Evolutionary conservation across 2,113 vertebrate species (phyloP).

Genomic region (Xiphorhynchus elegans): DNA sequence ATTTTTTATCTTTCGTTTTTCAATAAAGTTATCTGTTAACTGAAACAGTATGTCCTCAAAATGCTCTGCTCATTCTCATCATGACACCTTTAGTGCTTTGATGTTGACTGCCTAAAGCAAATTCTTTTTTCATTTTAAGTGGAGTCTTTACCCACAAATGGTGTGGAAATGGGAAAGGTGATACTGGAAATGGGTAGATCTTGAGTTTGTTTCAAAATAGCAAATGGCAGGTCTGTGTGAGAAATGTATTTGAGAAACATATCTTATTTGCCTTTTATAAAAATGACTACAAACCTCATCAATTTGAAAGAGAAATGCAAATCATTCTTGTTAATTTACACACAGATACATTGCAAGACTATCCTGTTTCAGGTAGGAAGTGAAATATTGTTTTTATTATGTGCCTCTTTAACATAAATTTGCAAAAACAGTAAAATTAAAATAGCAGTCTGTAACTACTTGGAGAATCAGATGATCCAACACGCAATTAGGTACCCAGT

Average conservation of each 20-base stretch:
- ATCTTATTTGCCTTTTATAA: neutral
- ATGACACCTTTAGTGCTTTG: neutral
- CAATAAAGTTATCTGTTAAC: neutral
- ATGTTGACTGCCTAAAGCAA: neutral
- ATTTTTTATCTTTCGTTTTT: neutral
- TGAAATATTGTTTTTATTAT: neutral
- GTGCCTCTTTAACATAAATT: neutral
- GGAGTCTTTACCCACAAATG: neutral
- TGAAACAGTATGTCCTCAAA: neutral
- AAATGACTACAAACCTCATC: neutral
- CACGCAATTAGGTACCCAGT: accelerated
- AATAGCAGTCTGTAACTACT: neutral
- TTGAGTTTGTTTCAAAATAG: neutral
- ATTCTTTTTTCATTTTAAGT: neutral
- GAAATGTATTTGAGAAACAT: accelerated
- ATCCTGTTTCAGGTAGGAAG: neutral
- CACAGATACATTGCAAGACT: neutral
- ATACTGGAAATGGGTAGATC: neutral
- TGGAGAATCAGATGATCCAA: neutral
- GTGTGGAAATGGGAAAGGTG: neutral
- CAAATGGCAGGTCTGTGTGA: neutral
- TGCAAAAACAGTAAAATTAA: neutral
- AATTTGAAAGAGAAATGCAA: neutral
- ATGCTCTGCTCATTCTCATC: neutral
- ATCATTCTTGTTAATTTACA: neutral